These are phyloP conservation scores for Deroptyus accipitrinus DNA, from an alignment of 2,113 vertebrate species.

Conservation along the genomic window DNA sequence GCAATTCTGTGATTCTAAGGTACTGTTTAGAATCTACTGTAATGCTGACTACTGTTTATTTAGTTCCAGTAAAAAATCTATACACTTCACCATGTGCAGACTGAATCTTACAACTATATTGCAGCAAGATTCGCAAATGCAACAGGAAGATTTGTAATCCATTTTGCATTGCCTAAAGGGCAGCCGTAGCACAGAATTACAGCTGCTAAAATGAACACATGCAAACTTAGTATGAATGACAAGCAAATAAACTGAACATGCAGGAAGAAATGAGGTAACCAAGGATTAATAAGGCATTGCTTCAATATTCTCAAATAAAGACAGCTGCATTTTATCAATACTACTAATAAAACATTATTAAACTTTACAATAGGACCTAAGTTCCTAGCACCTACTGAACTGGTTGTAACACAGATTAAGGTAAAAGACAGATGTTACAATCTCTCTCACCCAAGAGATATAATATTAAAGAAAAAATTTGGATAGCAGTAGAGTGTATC, in stretches of 20 bases:
- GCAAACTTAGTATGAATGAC: neutral
- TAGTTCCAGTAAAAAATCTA: neutral
- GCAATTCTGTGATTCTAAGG: rapidly evolving
- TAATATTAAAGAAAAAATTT: neutral
- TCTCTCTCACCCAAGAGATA: neutral
- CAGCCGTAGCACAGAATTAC: neutral
- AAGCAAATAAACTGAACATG: neutral
- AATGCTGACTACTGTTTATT: constrained; percentile 4
- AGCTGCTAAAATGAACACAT: neutral
- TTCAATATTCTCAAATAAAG: neutral
- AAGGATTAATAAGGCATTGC: neutral
- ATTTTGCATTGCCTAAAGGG: neutral
- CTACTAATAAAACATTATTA: neutral
- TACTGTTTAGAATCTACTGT: neutral
- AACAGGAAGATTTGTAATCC: neutral
- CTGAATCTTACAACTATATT: neutral
- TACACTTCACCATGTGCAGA: neutral
- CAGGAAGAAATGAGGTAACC: neutral
- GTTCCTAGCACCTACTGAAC: neutral
- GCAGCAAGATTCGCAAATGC: neutral
- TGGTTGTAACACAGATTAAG: neutral
- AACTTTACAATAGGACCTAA: neutral
- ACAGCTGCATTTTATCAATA: neutral
- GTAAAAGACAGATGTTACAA: neutral
- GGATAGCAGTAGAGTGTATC: neutral